Percentiles rank a stretch among this genome's conserved stretches.
phyloP scores from a whole-genome alignment of 2,797 vertebrate species.

The Morelia viridis region DNA sequence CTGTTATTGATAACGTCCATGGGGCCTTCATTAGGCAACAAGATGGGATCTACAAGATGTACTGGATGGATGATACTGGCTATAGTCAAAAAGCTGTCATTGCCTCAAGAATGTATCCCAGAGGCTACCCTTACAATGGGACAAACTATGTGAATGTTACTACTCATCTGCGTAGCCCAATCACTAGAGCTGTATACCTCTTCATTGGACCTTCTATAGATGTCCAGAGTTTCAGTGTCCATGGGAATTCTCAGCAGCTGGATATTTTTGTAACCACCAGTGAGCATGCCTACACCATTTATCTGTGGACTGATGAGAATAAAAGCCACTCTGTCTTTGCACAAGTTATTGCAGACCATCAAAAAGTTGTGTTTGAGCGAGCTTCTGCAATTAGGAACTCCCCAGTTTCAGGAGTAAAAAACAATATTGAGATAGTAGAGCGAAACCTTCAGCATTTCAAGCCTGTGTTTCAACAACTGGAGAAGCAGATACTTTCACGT shows the following conservation, averaged over 20 bases:
- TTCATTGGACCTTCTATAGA: conserved; percentile 90
- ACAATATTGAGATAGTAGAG: conserved; percentile 84
- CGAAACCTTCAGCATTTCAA: conserved; percentile 90
- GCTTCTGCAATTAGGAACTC: conserved; percentile 64
- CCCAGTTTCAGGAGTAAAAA: conserved; percentile 80
- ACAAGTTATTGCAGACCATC: conserved; percentile 85
- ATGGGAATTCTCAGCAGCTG: conserved; percentile 84
- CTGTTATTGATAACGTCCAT: conserved; percentile 80
- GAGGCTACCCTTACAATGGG: conserved; percentile 91
- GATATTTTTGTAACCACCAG: conserved; percentile 86
- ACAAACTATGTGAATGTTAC: conserved; percentile 96
- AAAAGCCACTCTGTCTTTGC: conserved; percentile 82
- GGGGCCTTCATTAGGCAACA: conserved; percentile 86
- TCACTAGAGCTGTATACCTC: conserved; percentile 88
- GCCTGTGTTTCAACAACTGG: conserved; percentile 92
- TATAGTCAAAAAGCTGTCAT: conserved; percentile 83
- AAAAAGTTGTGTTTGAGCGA: conserved; percentile 89
- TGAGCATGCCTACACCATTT: conserved; percentile 85
- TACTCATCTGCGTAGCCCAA: conserved; percentile 81
- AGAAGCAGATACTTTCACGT: conserved; percentile 88
- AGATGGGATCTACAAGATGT: conserved; percentile 89
- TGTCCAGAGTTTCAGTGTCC: conserved; percentile 88
- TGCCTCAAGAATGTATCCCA: conserved; percentile 86
- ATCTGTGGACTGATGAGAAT: conserved; percentile 82
- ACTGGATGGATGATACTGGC: conserved; percentile 95